Conservation (phyloP, 1,140 invertebrate species). For the Diploscapter pachys region DNA sequence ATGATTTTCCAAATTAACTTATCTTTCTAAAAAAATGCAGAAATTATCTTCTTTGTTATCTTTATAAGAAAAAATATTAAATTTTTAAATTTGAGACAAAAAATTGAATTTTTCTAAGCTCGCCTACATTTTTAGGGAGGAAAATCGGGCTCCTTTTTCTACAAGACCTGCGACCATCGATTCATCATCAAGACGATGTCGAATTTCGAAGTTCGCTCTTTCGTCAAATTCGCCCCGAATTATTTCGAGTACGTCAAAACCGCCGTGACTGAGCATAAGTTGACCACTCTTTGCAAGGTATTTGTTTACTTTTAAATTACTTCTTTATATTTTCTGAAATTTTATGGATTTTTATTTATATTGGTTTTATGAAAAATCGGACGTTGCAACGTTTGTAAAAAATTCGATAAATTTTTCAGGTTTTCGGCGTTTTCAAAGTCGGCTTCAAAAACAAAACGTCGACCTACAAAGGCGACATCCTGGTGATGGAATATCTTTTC, state of each 20-base stretch:
- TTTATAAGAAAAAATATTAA: too few relatives aligned
- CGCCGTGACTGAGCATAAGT: slow-evolving; percentile 48
- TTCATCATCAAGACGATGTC: slow-evolving; percentile 95
- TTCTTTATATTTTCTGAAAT: too few relatives aligned
- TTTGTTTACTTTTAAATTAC: background rate
- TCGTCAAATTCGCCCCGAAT: slow-evolving; percentile 87
- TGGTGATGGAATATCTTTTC: slow-evolving; percentile 98
- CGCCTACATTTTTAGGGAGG: slow-evolving; percentile 71
- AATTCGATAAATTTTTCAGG: slow-evolving; percentile 34
- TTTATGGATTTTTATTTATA: too few relatives aligned
- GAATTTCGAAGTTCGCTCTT: slow-evolving; percentile 80
- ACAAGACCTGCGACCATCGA: slow-evolving; percentile 89
- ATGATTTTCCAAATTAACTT: background rate
- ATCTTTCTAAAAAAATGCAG: too few relatives aligned
- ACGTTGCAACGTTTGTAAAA: background rate
- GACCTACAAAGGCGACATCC: slow-evolving; percentile 70
- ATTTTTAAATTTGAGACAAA: too few relatives aligned
- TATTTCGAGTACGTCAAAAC: slow-evolving; percentile 85
- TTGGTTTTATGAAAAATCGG: too few relatives aligned
- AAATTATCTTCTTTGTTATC: too few relatives aligned
- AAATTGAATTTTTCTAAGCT: too few relatives aligned
- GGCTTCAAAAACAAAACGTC: slow-evolving; percentile 70
- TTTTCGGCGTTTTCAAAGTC: slow-evolving; percentile 72
- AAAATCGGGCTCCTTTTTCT: slow-evolving; percentile 92
- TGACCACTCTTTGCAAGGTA: slow-evolving; percentile 58